A percentile compares a stretch with the other conserved stretches of the same genome.
Conservation (phyloP, 2,113 vertebrate species). For the Galemys pyrenaicus region DNA sequence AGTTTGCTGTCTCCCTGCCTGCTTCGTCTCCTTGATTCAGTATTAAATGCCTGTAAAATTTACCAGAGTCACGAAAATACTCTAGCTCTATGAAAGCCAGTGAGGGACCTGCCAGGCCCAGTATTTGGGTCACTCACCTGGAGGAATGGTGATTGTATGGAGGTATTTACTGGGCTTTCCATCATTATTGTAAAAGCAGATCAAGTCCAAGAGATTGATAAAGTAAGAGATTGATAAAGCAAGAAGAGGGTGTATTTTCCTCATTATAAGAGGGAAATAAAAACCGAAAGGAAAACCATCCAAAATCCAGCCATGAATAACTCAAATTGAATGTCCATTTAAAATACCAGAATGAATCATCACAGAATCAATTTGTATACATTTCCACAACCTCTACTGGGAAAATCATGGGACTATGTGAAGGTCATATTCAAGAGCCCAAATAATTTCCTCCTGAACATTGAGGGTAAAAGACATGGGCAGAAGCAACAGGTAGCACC, state of each 20-base stretch:
- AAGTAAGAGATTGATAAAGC: background rate
- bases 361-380: conserved; percentile 7
- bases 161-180: background rate
- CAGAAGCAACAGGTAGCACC: background rate
- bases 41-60: too few relatives aligned
- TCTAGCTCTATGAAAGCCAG: too few relatives aligned
- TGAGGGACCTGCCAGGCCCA: too few relatives aligned
- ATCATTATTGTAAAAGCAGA: background rate
- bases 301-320: background rate
- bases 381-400: background rate
- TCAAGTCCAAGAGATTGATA: background rate
- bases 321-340: conserved; percentile 9
- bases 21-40: too few relatives aligned
- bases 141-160: background rate
- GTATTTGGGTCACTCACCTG: too few relatives aligned
- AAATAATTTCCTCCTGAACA: background rate
- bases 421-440: background rate
- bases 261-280: background rate
- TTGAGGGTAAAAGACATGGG: background rate
- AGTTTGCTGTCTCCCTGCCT: too few relatives aligned
- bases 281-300: background rate
- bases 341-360: background rate
- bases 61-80: too few relatives aligned
- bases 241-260: conserved; percentile 2
- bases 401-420: background rate